phyloP scores from a whole-genome alignment of 2,113 vertebrate genomes.

The Atlantisia rogersi region DNA sequence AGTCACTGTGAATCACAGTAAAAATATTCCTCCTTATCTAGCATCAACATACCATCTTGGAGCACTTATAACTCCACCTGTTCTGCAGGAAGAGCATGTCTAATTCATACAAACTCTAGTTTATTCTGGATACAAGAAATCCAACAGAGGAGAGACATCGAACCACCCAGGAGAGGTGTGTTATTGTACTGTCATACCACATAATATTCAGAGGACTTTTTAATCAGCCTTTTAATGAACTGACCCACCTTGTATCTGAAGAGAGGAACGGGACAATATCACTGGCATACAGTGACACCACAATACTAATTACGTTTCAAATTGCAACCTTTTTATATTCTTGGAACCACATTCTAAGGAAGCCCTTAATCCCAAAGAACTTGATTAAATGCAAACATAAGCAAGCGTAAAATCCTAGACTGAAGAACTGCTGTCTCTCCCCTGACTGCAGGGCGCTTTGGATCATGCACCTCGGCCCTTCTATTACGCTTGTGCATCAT shows the following conservation, averaged over 20 bases:
- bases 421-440: background rate
- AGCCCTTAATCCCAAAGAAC: background rate
- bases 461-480: background rate
- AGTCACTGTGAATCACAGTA: background rate
- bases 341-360: background rate
- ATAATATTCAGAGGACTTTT: background rate
- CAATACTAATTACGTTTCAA: background rate
- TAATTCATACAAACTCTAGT: background rate
- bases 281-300: background rate
- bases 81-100: background rate
- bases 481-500: background rate
- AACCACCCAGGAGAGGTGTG: accelerated
- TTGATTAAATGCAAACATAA: background rate
- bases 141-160: background rate
- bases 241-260: accelerated
- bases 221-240: background rate
- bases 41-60: background rate
- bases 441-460: accelerated
- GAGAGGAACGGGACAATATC: background rate
- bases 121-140: background rate
- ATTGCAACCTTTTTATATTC: background rate
- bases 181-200: background rate
- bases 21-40: background rate
- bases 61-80: background rate
- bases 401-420: background rate